These are phyloP conservation scores for Drosophila ustulata DNA, from an alignment of 2,888 invertebrate genomes.

Conservation along the genomic window DNA sequence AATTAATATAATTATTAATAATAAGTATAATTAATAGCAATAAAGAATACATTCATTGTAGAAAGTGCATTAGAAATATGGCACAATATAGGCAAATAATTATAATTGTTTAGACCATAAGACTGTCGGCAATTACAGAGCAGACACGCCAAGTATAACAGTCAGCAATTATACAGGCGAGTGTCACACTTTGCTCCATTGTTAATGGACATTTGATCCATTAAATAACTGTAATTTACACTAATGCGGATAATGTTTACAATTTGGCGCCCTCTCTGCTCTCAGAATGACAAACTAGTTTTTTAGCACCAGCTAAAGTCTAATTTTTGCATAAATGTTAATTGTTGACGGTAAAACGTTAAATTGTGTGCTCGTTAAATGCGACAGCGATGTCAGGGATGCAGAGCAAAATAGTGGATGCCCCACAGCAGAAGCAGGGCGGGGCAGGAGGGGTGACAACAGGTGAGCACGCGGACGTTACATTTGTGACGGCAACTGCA, in stretches of 20 bases:
- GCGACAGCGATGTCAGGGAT: constrained; percentile 32
- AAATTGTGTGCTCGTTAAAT: constrained; percentile 61
- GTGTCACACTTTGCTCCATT: constrained; percentile 26
- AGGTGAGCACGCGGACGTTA: constrained; percentile 38
- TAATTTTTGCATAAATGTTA: constrained; percentile 72
- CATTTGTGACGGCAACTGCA: constrained; percentile 24
- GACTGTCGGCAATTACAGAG: constrained; percentile 5
- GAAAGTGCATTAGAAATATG: background rate
- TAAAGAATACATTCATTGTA: background rate
- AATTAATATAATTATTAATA: background rate
- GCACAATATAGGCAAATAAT: background rate
- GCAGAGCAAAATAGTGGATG: constrained; percentile 22
- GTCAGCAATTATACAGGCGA: constrained; percentile 14
- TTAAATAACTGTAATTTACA: constrained; percentile 53
- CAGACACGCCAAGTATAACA: constrained; percentile 6
- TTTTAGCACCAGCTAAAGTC: constrained; percentile 21
- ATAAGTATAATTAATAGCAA: background rate
- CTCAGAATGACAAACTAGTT: constrained; percentile 51
- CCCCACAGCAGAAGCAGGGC: background rate
- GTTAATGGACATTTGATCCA: constrained; percentile 37
- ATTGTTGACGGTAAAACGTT: constrained; percentile 64
- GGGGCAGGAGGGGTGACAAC: background rate
- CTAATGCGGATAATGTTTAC: constrained; percentile 58
- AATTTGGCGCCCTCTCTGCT: constrained; percentile 40
- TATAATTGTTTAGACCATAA: background rate